Conservation (phyloP, 2,888 invertebrate species). For the Microctonus hyperodae region DNA sequence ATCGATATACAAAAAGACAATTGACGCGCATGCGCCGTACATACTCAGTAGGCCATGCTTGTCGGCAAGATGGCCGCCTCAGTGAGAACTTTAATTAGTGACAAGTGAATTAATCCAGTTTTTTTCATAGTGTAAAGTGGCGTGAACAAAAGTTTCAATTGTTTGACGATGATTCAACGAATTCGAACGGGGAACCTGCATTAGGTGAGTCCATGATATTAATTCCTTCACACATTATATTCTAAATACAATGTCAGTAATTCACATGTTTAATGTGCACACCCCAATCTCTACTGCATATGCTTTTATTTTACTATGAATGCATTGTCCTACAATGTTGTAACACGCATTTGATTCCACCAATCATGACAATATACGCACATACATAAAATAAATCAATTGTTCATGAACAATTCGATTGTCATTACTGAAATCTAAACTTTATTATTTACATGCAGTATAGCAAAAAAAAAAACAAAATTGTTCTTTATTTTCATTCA, state of each 20-base stretch:
- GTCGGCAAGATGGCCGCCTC: conserved; percentile 54
- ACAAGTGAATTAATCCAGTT: conserved; percentile 50
- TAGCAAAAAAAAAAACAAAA: neutral
- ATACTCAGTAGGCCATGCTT: conserved; percentile 34
- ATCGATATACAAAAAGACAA: neutral
- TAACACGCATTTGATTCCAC: neutral
- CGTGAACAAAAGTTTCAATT: conserved; percentile 35
- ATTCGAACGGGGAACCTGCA: conserved; percentile 39
- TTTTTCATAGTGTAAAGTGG: conserved; percentile 43
- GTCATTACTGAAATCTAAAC: neutral
- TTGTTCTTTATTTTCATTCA: neutral
- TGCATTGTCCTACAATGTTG: neutral
- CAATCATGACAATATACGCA: neutral
- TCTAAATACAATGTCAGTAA: neutral
- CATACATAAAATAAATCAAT: neutral
- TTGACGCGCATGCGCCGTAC: neutral
- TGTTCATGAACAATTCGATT: neutral
- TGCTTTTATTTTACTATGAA: neutral
- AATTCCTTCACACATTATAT: neutral
- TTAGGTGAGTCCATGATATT: conserved; percentile 42
- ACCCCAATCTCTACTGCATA: neutral
- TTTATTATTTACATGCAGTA: neutral
- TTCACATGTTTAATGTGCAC: conserved; percentile 1
- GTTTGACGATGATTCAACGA: conserved; percentile 32
- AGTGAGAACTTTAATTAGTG: conserved; percentile 51